Percentiles rank a stretch among this genome's conserved stretches.
Conservation (phyloP, 2,797 vertebrate genomes). For the Smutsia temminckii region DNA sequence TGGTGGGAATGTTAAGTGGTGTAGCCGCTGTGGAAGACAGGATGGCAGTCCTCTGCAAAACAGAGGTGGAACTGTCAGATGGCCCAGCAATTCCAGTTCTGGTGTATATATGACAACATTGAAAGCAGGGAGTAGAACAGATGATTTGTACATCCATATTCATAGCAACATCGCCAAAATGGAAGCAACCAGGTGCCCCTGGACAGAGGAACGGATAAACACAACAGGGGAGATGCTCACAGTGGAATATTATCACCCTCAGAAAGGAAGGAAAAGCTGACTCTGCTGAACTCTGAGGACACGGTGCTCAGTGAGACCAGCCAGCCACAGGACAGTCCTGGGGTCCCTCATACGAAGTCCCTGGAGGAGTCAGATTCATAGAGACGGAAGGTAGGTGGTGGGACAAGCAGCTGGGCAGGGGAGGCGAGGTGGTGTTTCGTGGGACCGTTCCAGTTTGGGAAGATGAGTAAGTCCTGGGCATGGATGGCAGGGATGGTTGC, state of each 20-base stretch:
- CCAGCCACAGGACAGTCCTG: fast-evolving
- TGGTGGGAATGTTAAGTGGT: fast-evolving
- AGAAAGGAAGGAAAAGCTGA: not conserved
- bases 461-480: not conserved
- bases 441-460: not conserved
- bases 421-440: fast-evolving
- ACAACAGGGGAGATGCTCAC: fast-evolving
- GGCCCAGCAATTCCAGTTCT: fast-evolving
- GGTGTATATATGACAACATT: fast-evolving
- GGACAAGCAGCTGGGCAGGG: fast-evolving
- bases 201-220: fast-evolving
- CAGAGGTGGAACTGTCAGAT: fast-evolving
- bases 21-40: fast-evolving
- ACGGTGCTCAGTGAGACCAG: too few relatives aligned
- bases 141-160: fast-evolving
- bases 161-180: not conserved
- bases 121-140: too few relatives aligned
- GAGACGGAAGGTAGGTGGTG: fast-evolving
- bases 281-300: not conserved
- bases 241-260: fast-evolving
- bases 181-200: fast-evolving
- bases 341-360: fast-evolving
- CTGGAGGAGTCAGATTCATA: fast-evolving
- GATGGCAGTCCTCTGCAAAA: fast-evolving
- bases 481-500: fast-evolving